Evolutionary conservation across 2,888 invertebrate genomes (phyloP).

Genomic region (Stegophylla sp.): DNA sequence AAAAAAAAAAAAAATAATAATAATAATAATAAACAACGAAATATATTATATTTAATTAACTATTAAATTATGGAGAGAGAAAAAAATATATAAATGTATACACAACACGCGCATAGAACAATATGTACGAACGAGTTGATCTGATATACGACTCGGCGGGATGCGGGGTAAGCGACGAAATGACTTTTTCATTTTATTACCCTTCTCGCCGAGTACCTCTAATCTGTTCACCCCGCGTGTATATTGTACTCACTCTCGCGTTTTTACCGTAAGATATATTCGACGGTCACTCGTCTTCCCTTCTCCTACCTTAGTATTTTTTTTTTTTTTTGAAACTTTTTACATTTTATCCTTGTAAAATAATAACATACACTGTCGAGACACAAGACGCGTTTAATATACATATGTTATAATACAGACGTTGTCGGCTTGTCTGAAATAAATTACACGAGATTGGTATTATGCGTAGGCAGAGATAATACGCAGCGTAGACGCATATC

Average conservation of each 20-base stretch:
- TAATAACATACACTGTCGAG: background rate
- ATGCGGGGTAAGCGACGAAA: slow-evolving; percentile 26
- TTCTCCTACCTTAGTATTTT: too few relatives aligned
- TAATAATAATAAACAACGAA: background rate
- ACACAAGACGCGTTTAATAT: background rate
- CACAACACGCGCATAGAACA: too few relatives aligned
- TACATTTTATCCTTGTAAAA: background rate
- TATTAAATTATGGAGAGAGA: slow-evolving; percentile 25
- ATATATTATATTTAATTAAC: slow-evolving; percentile 49
- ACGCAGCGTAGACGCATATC: background rate
- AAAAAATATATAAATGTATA: background rate
- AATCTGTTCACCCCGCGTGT: background rate
- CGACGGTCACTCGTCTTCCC: background rate
- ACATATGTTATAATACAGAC: slow-evolving; percentile 4
- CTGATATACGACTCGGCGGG: slow-evolving; percentile 28
- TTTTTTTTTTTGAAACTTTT: too few relatives aligned
- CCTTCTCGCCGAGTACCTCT: background rate
- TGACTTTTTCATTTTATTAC: slow-evolving; percentile 41
- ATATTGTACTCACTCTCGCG: background rate
- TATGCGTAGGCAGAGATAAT: background rate
- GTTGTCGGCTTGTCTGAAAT: slow-evolving; percentile 44
- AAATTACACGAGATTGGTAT: slow-evolving; percentile 26
- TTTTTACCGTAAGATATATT: background rate
- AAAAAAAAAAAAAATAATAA: background rate
- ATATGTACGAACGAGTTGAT: background rate